Evolutionary conservation across 2,797 vertebrate species (phyloP), one percentile per base, ranked within the genome.

Genomic region (Chrysocyon brachyurus): DNA sequence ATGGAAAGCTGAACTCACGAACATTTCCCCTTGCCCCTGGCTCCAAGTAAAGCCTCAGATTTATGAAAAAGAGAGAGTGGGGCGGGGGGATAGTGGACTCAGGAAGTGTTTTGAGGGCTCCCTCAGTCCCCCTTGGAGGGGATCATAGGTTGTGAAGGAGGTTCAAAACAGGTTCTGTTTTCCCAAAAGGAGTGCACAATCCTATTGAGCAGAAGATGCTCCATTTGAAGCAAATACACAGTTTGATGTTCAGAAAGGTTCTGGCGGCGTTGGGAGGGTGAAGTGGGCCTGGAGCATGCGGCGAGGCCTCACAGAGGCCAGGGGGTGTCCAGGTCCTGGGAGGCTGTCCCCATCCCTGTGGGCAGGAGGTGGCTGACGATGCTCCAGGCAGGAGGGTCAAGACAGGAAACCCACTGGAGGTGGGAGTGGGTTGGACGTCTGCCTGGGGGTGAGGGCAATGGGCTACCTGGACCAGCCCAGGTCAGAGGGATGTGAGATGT

Each of bases 361-460:
- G 26, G 64, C 24, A 21, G 49, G 24, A 61, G 72, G n/a, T 2
- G 7, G 36, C 4, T 1, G 24, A 68, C 17, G 77, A 16, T 52
- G 11, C 28, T 21, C 33, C 12, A 54, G 31, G 14, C 28, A 40
- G 52, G n/a, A 82, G 49, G n/a, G 24, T 33, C 7, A n/a, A 52
- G 16, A 5, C 16, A 73, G 66, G 68, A n/a, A 64, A 54, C 22
- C 14, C 31, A 57, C 36, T 90, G 19, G 16, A 68, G 75, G 52
- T 64, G 6, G 2, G 5, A 3, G 4, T 5, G 49, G 26, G 40
- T 4, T 1, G 0, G 1, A 21, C 3, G 0, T 93, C 64, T 36
- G 12, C 73, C 0, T 8, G 31, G 59, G 21, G 4, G 0, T 21
- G 12, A 40, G 10, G 4, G 61, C 59, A 46, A 49, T 19, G 17